Percentiles rank a stretch among this genome's conserved stretches.
Conservation (phyloP, 2,113 vertebrate genomes). For the Heliornis fulica region DNA sequence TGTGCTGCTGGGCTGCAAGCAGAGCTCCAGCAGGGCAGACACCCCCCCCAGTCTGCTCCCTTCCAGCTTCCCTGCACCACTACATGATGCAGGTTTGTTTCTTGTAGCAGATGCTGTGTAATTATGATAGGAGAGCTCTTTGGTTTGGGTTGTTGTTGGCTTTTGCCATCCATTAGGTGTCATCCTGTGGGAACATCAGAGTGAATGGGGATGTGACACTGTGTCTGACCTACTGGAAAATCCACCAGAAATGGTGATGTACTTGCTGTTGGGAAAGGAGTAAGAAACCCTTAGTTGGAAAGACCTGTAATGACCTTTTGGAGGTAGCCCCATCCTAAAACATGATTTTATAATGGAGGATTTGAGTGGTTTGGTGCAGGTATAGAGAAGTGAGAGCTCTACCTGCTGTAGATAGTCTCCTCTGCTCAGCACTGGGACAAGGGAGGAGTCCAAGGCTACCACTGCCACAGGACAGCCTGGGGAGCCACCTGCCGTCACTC, state of each 20-base stretch:
- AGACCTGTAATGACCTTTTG: not conserved
- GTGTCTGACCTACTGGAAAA: not conserved
- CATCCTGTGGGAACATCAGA: not conserved
- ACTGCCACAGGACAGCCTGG: not conserved
- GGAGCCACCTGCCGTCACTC: not conserved
- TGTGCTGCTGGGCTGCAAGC: accelerated
- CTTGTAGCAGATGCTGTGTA: not conserved
- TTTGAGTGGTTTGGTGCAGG: accelerated
- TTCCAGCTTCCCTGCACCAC: not conserved
- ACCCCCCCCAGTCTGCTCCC: accelerated
- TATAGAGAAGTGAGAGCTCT: not conserved
- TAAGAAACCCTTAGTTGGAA: not conserved
- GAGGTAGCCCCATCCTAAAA: accelerated
- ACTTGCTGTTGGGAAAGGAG: not conserved
- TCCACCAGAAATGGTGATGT: not conserved
- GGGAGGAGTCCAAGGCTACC: not conserved
- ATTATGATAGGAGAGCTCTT: not conserved
- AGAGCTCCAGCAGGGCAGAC: not conserved
- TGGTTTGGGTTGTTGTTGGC: not conserved
- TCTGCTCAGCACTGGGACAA: not conserved
- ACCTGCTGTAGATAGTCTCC: not conserved
- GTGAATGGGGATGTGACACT: not conserved
- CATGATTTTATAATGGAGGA: accelerated
- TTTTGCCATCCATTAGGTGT: not conserved
- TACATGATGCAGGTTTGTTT: not conserved